Evolutionary conservation across 1,140 invertebrate genomes (phyloP).

Genomic region (Venturia canescens): DNA sequence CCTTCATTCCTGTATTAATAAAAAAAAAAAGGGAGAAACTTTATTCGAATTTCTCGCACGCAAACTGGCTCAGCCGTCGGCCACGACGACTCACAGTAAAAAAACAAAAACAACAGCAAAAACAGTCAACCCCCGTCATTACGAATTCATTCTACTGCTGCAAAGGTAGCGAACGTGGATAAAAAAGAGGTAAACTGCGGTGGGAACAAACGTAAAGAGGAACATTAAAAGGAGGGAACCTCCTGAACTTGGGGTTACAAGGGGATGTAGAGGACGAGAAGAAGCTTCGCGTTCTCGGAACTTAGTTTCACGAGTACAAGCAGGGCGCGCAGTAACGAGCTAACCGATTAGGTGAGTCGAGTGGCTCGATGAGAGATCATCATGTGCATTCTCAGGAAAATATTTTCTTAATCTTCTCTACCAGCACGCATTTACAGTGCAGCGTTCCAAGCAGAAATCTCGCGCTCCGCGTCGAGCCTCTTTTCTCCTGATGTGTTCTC

Average conservation of each 20-base stretch:
- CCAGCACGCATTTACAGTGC: neutral
- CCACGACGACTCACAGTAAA: neutral
- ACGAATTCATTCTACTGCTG: neutral
- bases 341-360: constrained; percentile 38
- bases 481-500: constrained; percentile 3
- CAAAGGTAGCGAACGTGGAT: too few species aligned
- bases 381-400: constrained; percentile 17
- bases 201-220: constrained; percentile 20
- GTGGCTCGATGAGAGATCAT: constrained; percentile 38
- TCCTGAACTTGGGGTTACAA: constrained; percentile 11
- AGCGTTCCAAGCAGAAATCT: neutral
- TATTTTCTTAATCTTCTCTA: constrained; percentile 37
- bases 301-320: constrained; percentile 12
- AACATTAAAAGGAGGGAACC: neutral
- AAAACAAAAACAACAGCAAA: too few species aligned
- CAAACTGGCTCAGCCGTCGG: neutral
- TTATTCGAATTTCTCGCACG: too few species aligned
- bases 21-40: too few species aligned
- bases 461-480: too few species aligned
- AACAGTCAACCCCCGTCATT: neutral
- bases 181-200: constrained; percentile 13
- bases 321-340: constrained; percentile 39
- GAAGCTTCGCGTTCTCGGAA: constrained; percentile 21
- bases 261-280: neutral
- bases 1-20: too few species aligned